Evolutionary conservation across 2,888 invertebrate genomes (phyloP).

Genomic region (Eupithecia subumbrata): DNA sequence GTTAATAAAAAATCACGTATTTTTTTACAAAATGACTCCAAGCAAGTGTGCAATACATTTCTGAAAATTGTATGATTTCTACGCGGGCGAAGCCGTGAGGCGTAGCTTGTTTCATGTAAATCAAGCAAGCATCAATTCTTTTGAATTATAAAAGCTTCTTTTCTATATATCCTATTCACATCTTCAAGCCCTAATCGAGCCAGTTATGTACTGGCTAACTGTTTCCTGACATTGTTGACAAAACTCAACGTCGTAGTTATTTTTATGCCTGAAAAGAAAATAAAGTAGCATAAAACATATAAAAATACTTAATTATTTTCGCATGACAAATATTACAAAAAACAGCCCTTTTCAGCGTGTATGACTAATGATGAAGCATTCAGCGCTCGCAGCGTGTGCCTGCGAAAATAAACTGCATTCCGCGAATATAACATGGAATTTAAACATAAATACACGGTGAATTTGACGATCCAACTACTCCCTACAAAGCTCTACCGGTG

Average conservation of each 20-base stretch:
- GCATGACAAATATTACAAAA: constrained; percentile 35
- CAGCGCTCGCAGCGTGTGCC: constrained; percentile 57
- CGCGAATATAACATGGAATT: constrained; percentile 65
- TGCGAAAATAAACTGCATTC: constrained; percentile 75
- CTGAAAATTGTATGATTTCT: no score
- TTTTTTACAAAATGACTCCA: no score
- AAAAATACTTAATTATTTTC: constrained; percentile 12
- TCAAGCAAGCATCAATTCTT: not conserved
- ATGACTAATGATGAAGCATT: constrained; percentile 69
- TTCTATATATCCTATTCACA: not conserved
- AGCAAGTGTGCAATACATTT: no score
- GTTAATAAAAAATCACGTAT: no score
- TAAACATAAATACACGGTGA: constrained; percentile 41
- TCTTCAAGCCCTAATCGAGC: not conserved
- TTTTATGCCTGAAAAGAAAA: not conserved
- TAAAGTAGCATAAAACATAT: not conserved
- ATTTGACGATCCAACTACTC: not conserved
- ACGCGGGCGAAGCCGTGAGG: no score
- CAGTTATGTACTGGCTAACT: not conserved
- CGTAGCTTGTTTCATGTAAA: no score
- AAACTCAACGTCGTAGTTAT: not conserved
- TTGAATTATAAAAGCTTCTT: not conserved
- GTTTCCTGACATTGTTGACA: not conserved
- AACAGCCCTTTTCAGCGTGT: constrained; percentile 33
- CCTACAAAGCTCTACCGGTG: not conserved